Base-by-base conservation (phyloP, 2,797 vertebrate species). In the Pangasius larnaudii region DNA sequence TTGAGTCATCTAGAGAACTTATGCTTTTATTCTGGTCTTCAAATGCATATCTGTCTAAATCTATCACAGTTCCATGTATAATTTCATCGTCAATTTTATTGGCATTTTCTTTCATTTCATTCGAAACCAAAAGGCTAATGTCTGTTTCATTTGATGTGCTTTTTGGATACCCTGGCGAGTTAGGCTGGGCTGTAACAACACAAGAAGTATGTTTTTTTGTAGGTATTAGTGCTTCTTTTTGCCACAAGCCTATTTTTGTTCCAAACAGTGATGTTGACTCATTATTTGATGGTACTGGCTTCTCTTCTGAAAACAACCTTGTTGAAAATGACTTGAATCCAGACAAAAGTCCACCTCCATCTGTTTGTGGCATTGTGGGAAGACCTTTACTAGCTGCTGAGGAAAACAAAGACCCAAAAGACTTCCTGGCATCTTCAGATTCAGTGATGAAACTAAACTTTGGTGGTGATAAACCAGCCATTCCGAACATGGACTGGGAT, bases 271-370 rank as follows among this genome's bases (percentile, higher is more conserved):
- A 94, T 72, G 93, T 92, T 59, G 90, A 85, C 78, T 92, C 94
- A 89, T 95, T 95, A 53, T 95, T 93, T 58, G 93, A 92, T 91
- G 91, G 69, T 86, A 42, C 88, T 19, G 87, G 72, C 77, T 96
- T 97, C 85, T 96, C 96, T 24, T 98, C 96, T 89, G 98, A 97
- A 96, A 98, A 98, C 0, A 99, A 90, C 75, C 94, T 91, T 2
- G 95, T 94, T 91, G 98, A 99, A 67, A 99, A 92, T 19, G 96
- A 97, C 94, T 97, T 98, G 84, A 98, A 95, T 88, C 97, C 96
- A 78, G 96, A 97, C 86, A 98, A 94, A 0, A 99, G 93, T 51
- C 96, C 92, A 89, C 92, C 89, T 81, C 90, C 91, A 88, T 95
- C 95, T 59, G 94, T 89, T 88, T 94, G 95, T 93, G 92, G 93